Evolutionary conservation across 2,888 invertebrate species (phyloP).

Genomic region (Mythimna lalbum): DNA sequence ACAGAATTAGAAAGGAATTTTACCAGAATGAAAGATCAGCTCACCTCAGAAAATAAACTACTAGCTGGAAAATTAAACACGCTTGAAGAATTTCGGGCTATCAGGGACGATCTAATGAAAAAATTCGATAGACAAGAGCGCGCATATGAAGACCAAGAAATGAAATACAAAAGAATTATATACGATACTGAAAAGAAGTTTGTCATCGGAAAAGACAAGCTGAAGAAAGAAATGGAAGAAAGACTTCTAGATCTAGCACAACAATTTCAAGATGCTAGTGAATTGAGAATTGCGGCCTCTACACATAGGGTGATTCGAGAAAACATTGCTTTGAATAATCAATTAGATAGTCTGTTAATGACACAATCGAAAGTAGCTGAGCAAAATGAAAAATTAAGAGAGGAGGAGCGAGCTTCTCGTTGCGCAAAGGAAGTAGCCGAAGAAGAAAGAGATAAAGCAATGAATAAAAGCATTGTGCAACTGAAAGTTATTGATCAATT

Average conservation of each 20-base stretch:
- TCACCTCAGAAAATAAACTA: slow-evolving; percentile 96
- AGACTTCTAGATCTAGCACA: slow-evolving; percentile 94
- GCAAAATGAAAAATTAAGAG: slow-evolving; percentile 91
- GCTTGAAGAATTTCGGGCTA: slow-evolving; percentile 97
- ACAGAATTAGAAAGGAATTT: slow-evolving; percentile 93
- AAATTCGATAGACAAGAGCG: slow-evolving; percentile 95
- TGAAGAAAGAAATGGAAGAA: slow-evolving; percentile 97
- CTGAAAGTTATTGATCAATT: slow-evolving; percentile 92
- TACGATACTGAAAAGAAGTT: slow-evolving; percentile 95
- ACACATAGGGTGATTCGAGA: slow-evolving; percentile 96
- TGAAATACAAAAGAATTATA: slow-evolving; percentile 93
- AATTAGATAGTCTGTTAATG: slow-evolving; percentile 92
- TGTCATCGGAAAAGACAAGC: slow-evolving; percentile 94
- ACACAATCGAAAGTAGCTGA: slow-evolving; percentile 92
- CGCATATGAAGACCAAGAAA: slow-evolving; percentile 94
- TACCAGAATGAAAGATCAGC: slow-evolving; percentile 94
- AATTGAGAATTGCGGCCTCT: slow-evolving; percentile 96
- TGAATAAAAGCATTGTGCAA: slow-evolving; percentile 92
- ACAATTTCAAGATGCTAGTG: slow-evolving; percentile 96
- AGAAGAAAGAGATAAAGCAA: slow-evolving; percentile 92
- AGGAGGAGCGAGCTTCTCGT: slow-evolving; percentile 89
- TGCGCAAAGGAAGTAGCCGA: slow-evolving; percentile 91
- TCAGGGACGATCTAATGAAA: slow-evolving; percentile 95
- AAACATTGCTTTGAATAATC: slow-evolving; percentile 95
- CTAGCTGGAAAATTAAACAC: slow-evolving; percentile 96